Conservation (phyloP, 2,797 vertebrate genomes). For the Centroberyx gerrardi region DNA sequence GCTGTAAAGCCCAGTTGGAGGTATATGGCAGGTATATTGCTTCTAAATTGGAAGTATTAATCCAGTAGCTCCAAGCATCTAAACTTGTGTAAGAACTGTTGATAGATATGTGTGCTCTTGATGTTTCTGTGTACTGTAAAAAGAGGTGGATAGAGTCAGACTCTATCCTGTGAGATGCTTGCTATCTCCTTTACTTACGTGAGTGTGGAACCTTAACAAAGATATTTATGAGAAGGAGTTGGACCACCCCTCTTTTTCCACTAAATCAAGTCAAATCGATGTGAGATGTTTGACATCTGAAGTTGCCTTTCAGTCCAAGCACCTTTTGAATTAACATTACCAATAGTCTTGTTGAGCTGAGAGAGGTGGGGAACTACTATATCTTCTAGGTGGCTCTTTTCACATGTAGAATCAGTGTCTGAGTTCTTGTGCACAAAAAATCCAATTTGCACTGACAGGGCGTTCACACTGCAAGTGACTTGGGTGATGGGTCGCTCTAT, state of each 20-base stretch:
- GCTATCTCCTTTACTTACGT: not conserved
- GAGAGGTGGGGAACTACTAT: not conserved
- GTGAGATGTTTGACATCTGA: constrained; percentile 1
- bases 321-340: constrained; percentile 6
- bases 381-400: not conserved
- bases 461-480: constrained; percentile 4
- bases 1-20: not conserved
- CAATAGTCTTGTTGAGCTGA: not conserved
- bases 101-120: not conserved
- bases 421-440: not conserved
- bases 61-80: not conserved
- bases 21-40: not conserved
- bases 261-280: not conserved
- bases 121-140: constrained; percentile 6
- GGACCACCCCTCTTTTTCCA: not conserved
- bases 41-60: constrained; percentile 12
- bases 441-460: constrained; percentile 3
- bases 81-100: not conserved
- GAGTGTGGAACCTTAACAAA: not conserved
- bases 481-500: no score
- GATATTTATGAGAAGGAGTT: not conserved
- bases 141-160: not conserved
- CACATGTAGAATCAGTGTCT: not conserved
- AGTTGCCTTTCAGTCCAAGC: constrained; percentile 36
- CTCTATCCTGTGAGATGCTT: not conserved